These are phyloP conservation scores for Epizoanthus scotinus DNA, from an alignment of 92 coral and sea anemone species.

Conservation along the genomic window DNA sequence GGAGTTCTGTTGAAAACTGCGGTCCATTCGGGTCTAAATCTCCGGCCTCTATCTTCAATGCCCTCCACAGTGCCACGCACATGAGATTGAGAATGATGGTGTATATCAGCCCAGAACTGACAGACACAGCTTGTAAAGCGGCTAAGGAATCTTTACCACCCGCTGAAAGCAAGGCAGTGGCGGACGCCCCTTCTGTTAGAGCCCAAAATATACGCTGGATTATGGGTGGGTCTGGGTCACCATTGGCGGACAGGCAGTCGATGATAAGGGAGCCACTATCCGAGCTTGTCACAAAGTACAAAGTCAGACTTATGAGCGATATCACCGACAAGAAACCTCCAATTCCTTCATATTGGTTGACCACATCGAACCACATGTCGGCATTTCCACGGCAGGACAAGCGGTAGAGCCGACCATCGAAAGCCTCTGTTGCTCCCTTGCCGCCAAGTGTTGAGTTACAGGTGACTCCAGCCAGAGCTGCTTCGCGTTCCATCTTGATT, in stretches of 20 bases:
- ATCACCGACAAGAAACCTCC: slow-evolving; percentile 61
- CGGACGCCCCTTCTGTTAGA: slow-evolving; percentile 72
- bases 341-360: slow-evolving; percentile 63
- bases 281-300: slow-evolving; percentile 39
- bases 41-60: slow-evolving; percentile 57
- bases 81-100: slow-evolving; percentile 23
- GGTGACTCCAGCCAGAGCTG: slow-evolving; percentile 52
- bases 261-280: slow-evolving; percentile 87
- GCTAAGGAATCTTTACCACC: slow-evolving; percentile 49
- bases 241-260: slow-evolving; percentile 87
- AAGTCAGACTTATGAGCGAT: slow-evolving; percentile 60
- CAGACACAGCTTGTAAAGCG: slow-evolving; percentile 53
- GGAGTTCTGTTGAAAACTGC: slow-evolving; percentile 43
- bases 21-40: slow-evolving; percentile 57
- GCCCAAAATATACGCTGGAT: slow-evolving; percentile 87
- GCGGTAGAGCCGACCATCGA: slow-evolving; percentile 63
- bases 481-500: slow-evolving; percentile 72
- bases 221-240: slow-evolving; percentile 80
- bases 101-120: slow-evolving; percentile 53
- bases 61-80: slow-evolving; percentile 61
- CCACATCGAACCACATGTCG: slow-evolving; percentile 77
- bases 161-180: slow-evolving; percentile 52
- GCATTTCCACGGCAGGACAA: slow-evolving; percentile 63
- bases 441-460: slow-evolving; percentile 81
- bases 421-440: slow-evolving; percentile 38